Base-by-base conservation (phyloP, 2,797 vertebrate species). In the Smutsia gigantea region DNA sequence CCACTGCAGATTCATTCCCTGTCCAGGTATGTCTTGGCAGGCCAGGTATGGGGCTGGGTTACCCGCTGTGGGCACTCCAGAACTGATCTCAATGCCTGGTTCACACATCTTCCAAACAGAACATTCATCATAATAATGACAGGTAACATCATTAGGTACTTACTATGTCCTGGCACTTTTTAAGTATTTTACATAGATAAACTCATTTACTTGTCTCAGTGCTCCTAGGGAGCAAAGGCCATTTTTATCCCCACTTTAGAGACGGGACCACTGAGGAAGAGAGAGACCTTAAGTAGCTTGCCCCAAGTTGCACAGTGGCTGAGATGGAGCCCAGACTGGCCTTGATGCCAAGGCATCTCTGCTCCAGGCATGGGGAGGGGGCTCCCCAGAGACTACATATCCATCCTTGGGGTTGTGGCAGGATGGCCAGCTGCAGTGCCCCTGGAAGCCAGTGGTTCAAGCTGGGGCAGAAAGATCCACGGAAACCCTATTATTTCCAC, bases 81-180 rank as follows among this genome's bases (percentile, higher is more conserved):
- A n/a, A 10, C 37, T 37, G 57, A 25, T 9, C 3, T 5, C 18
- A 5, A 3, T 5, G 49, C 23, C 46, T 11, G 23, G 5, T 5
- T 27, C 51, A 31, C 66, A 59, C 8, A 7, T 27, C 46, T 51
- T n/a, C 81, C 21, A 4, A 34, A 49, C 74, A 4, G 87, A 42
- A 11, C 2, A 17, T 0, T 31, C 31, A 64, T 8, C 18, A 34
- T 0, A 1, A 34, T 1, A 46, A 6, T 11, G 15, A 2, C 1
- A 29, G 31, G 23, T 42, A 29, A 19, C 4, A 2, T 12, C 5
- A 11, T 13, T 0, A 25, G 37, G 11, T 8, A 2, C 31, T 15
- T 29, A 37, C 29, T 51, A 4, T 13, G 5, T 55, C 29, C 66
- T 7, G 12, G 51, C 23, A 17, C 31, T 53, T 53, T n/a, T 39